Evolutionary conservation across 2,888 invertebrate species (phyloP), one percentile per base, ranked within the genome.

Genomic region (Chloroclysta siterata): DNA sequence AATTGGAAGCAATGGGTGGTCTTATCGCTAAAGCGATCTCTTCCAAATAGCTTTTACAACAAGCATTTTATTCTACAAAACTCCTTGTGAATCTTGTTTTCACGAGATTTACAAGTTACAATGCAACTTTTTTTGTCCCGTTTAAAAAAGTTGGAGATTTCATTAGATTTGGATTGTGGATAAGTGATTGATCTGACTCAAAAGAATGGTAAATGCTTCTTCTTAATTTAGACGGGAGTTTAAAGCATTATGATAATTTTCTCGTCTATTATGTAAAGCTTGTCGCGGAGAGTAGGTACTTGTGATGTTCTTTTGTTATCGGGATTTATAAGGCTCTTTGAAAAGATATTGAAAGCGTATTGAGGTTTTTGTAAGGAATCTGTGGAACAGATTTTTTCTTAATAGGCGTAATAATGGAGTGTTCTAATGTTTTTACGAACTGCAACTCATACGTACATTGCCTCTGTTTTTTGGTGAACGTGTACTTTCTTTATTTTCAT

Each of bases 61-160:
- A n/a, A n/a, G n/a, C n/a, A n/a, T n/a, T n/a, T n/a, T n/a, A 22
- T 22, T 1, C 22, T 22, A 22, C 22, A 22, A 22, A 2, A 2
- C 22, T 22, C 22, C 22, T 22, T 22, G 22, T 22, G 3, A 22
- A 22, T 22, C 22, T 22, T 22, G 22, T 22, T 22, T 22, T 3
- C 1, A 22, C 2, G 1, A 22, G 22, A 22, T 22, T 22, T 3
- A 22, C 22, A 22, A 22, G 22, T 3, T 22, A 22, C 3, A 22
- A 22, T 22, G 22, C 22, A 1, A 22, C 22, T 22, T 22, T 22
- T 22, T 22, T 22, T 22, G 22, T 17, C 5, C 44, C 51, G 58
- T 66, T 60, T 39, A 63, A 69, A 65, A 64, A 65, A 54, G 62
- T 63, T 64, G 53, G 62, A 66, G 47, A 66, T 70, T 70, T 66